A percentile compares a stretch with the other conserved stretches of the same genome.
Conservation (phyloP, 2,113 vertebrate species). For the Melanotaenia duboulayi region DNA sequence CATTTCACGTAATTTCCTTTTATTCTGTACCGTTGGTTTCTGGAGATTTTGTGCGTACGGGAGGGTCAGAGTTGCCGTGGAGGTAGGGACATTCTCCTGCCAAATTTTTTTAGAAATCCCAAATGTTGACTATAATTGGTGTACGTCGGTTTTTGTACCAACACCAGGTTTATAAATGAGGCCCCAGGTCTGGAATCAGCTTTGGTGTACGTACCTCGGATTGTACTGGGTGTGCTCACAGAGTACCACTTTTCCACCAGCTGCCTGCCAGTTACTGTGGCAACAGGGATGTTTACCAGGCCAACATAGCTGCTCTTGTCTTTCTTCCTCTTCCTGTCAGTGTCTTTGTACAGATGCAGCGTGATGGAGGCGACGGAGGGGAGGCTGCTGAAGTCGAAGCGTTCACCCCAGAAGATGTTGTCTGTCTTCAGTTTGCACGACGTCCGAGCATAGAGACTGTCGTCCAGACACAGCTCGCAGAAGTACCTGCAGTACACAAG, state of each 20-base stretch:
- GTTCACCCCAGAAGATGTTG: constrained; percentile 98
- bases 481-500: constrained; percentile 79
- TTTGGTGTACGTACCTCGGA: constrained; percentile 68
- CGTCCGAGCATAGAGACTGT: constrained; percentile 94
- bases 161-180: no score
- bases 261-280: constrained; percentile 90
- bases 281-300: constrained; percentile 90
- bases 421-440: constrained; percentile 97
- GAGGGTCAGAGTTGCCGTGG: no score
- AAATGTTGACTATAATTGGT: no score
- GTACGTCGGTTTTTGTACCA: no score
- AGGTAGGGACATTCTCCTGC: no score
- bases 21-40: no score
- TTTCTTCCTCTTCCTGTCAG: constrained; percentile 97
- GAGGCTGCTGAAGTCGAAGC: constrained; percentile 97
- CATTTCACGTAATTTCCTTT: no score
- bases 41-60: no score
- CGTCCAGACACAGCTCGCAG: constrained; percentile 96
- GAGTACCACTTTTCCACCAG: constrained; percentile 98
- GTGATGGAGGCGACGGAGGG: constrained; percentile 88
- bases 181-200: no score
- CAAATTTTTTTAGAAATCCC: no score
- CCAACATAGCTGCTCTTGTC: constrained; percentile 97
- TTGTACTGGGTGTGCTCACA: constrained; percentile 90
- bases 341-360: constrained; percentile 96